These are phyloP conservation scores for Plebejus melissa DNA, from an alignment of 2,888 invertebrate species.

Conservation along the genomic window DNA sequence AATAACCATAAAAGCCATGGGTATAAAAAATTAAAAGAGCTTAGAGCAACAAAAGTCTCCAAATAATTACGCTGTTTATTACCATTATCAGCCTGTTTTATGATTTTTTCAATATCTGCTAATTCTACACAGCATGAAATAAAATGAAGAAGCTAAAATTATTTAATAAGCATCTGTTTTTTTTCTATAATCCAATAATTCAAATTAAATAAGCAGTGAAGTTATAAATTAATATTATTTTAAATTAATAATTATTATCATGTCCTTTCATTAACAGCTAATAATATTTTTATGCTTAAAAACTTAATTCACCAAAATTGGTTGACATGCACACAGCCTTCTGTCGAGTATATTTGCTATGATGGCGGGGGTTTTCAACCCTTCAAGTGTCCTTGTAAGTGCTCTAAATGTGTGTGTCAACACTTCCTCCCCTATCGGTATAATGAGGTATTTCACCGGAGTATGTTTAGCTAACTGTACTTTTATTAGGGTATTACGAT, in stretches of 20 bases:
- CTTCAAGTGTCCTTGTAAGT: constrained; percentile 21
- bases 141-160: no score
- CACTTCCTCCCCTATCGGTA: constrained; percentile 5
- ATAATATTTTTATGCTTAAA: neutral
- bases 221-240: neutral
- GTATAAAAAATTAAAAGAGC: neutral
- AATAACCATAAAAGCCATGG: neutral
- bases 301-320: neutral
- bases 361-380: constrained; percentile 22
- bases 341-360: constrained; percentile 10
- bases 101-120: no score
- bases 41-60: neutral
- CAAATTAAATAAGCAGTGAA: neutral
- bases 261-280: neutral
- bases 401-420: constrained; percentile 21
- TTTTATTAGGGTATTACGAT: neutral
- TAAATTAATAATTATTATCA: neutral
- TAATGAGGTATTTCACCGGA: constrained; percentile 9
- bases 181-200: no score
- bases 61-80: neutral
- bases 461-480: constrained; percentile 11
- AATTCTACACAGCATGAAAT: no score
- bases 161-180: no score
- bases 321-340: neutral
- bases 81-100: neutral